Conservation (phyloP, 2,888 invertebrate genomes). For the Dryobota labecula region DNA sequence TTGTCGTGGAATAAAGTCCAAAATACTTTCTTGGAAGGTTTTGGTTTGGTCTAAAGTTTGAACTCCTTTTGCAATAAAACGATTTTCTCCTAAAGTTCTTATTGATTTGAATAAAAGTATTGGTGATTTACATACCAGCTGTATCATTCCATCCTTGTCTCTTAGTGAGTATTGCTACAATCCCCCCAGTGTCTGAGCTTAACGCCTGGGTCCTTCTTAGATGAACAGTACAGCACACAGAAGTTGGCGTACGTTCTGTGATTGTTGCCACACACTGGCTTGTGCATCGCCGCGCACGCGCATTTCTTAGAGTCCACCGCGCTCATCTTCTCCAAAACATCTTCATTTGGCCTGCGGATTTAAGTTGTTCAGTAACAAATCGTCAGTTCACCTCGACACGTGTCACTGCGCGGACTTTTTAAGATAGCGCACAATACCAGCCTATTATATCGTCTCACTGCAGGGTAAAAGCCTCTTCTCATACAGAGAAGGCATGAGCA, state of each 20-base stretch:
- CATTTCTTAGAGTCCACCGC: background rate
- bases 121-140: background rate
- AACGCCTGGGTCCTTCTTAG: background rate
- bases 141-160: background rate
- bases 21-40: background rate
- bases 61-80: background rate
- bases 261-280: constrained; percentile 78
- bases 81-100: background rate
- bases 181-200: constrained; percentile 21
- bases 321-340: no score
- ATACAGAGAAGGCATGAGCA: background rate
- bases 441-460: background rate
- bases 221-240: constrained; percentile 60
- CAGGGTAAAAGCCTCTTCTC: background rate
- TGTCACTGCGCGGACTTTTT: background rate
- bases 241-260: constrained; percentile 92
- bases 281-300: constrained; percentile 52
- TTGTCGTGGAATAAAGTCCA: background rate
- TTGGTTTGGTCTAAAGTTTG: background rate
- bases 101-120: background rate
- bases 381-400: background rate
- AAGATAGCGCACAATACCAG: background rate
- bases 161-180: constrained; percentile 2
- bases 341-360: background rate
- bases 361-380: background rate